Evolutionary conservation across 2,888 invertebrate genomes (phyloP).

Genomic region (Volucella inanis): DNA sequence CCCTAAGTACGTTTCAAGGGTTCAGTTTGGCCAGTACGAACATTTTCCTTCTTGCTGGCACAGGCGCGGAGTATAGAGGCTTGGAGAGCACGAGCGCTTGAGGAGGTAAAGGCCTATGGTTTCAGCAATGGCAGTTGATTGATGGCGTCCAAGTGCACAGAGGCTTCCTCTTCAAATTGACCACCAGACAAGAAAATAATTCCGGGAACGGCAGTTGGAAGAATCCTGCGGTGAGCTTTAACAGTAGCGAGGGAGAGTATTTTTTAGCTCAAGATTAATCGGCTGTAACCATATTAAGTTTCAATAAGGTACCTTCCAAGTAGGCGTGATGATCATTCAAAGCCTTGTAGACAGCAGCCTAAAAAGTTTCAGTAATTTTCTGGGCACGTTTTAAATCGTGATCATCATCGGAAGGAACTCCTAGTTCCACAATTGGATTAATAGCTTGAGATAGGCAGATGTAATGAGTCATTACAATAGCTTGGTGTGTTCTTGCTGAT

Average conservation of each 20-base stretch:
- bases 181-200: conserved; percentile 99
- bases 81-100: conserved; percentile 98
- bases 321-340: too few relatives aligned
- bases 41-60: conserved; percentile 95
- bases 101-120: conserved; percentile 99
- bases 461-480: conserved; percentile 96
- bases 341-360: too few relatives aligned
- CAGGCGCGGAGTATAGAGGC: conserved; percentile 98
- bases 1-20: conserved; percentile 97
- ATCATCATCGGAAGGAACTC: too few relatives aligned
- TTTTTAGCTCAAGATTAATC: conserved; percentile 92
- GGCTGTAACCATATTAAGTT: conserved; percentile 99
- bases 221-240: conserved; percentile 94
- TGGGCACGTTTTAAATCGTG: too few relatives aligned
- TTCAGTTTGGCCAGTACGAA: conserved; percentile 92
- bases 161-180: conserved; percentile 98
- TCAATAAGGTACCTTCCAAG: conserved; percentile 98
- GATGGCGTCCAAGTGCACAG: conserved; percentile 97
- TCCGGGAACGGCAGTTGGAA: conserved; percentile 97
- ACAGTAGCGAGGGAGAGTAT: conserved; percentile 95
- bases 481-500: conserved; percentile 96
- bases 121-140: conserved; percentile 92
- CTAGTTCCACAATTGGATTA: too few relatives aligned
- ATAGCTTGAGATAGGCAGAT: conserved; percentile 97
- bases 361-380: too few relatives aligned